Evolutionary conservation across 2,797 vertebrate species (phyloP), one percentile per base, ranked within the genome.

Genomic region (Typhlichthys eigenmanni): DNA sequence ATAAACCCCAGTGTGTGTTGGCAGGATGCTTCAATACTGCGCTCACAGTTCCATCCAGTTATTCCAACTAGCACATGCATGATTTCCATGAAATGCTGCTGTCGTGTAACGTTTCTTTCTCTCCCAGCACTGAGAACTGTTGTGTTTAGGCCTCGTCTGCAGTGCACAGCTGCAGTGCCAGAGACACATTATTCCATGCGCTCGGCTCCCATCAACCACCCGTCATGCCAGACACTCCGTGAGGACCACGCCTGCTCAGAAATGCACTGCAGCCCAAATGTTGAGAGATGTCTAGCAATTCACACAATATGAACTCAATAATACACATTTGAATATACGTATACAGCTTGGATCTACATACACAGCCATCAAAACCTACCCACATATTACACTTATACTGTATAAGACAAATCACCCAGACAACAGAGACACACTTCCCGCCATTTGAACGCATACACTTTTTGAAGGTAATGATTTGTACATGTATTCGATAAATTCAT

Each of bases 131-230:
- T 5, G 49, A 72, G 58, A 65, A 64, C 47, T 10, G 66, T 58
- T 53, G 70, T 52, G 66, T 68, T 56, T 6, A 2, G 64, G 56
- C 12, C 65, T 70, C 54, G 47, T 79, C 62, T 81, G 81, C 71
- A 70, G 79, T 55, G 82, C 83, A 76, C 84, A 85, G 88, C 84
- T 81, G 86, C 72, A 55, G 52, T 13, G 64, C 77, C 64, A 43
- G 62, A 32, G 70, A 81, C 50, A 53, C 49, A 62, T 76, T 79
- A 66, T 78, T 66, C 79, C 75, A 81, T 0, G 52, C 71, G 77
- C 76, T 52, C 49, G 7, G 43, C 79, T 66, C 58, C 76, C 79
- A 85, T 85, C 79, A 85, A 68, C 85, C 86, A 80, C 82, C 85
- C 81, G 80, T 75, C 3, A 80, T 77, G 77, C 70, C 80, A 49